Conservation (phyloP, 1,140 invertebrate species). For the Cryptotermes secundus region DNA sequence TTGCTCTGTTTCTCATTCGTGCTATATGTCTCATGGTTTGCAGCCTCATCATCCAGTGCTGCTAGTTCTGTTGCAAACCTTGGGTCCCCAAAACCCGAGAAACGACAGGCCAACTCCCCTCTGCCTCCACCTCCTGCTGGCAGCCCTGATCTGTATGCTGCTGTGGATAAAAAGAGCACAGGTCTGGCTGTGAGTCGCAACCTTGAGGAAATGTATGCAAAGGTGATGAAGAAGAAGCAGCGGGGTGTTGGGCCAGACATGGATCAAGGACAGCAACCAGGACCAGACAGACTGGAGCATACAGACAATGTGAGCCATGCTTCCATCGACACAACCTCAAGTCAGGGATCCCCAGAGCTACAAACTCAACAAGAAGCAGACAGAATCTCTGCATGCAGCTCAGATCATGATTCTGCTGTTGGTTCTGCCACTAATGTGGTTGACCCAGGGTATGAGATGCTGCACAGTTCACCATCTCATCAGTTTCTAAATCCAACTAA, state of each 20-base stretch:
- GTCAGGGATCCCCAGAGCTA: background rate
- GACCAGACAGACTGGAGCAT: constrained; percentile 14
- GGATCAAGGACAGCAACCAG: constrained; percentile 41
- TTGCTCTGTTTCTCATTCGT: background rate
- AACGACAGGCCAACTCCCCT: constrained; percentile 82
- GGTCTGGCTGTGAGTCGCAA: constrained; percentile 50
- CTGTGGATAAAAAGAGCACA: constrained; percentile 31
- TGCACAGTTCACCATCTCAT: background rate
- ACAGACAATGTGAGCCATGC: background rate
- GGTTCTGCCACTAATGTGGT: background rate
- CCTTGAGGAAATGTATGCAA: constrained; percentile 84
- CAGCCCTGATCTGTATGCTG: constrained; percentile 36
- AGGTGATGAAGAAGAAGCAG: constrained; percentile 69
- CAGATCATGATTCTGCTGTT: background rate
- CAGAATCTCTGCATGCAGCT: constrained; percentile 2
- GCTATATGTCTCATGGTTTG: constrained; percentile 31
- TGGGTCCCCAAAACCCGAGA: constrained; percentile 80
- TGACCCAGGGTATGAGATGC: background rate
- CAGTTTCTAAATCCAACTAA: background rate
- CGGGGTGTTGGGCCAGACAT: constrained; percentile 42
- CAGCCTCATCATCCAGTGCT: constrained; percentile 74
- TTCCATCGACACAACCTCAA: constrained; percentile 21
- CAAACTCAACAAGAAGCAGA: background rate
- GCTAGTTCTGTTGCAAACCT: constrained; percentile 70
- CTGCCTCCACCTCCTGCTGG: constrained; percentile 68